Conservation (phyloP, 2,888 invertebrate genomes). For the Agelastica alni region DNA sequence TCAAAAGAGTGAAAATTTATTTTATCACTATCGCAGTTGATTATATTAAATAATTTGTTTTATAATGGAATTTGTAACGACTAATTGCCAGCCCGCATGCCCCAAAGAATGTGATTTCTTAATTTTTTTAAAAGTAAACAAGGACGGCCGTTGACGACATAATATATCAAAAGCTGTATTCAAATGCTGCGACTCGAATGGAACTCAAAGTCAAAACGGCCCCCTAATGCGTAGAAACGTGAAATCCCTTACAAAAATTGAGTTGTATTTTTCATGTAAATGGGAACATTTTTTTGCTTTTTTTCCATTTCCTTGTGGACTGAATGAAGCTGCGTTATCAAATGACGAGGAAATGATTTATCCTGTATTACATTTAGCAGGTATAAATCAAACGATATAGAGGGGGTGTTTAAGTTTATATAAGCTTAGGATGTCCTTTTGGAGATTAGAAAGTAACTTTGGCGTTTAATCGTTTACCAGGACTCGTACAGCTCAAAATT, state of each 20-base stretch:
- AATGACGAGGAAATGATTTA: conserved; percentile 26
- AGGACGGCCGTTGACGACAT: not conserved
- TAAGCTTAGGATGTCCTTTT: conserved; percentile 9
- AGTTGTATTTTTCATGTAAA: conserved; percentile 21
- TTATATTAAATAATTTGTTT: no score
- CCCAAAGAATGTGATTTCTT: no score
- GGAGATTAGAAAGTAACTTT: not conserved
- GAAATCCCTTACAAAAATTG: conserved; percentile 18
- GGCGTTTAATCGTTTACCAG: no score
- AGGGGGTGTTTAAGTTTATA: conserved; percentile 8
- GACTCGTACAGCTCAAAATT: no score
- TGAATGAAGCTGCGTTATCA: conserved; percentile 23
- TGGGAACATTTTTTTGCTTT: conserved; percentile 16
- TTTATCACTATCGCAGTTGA: no score
- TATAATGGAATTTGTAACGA: no score
- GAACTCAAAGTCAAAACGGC: conserved; percentile 1
- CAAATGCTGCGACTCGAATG: not conserved
- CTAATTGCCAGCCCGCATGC: no score
- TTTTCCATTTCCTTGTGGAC: conserved; percentile 23
- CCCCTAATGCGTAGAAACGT: conserved; percentile 14
- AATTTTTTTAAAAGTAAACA: no score
- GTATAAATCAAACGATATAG: conserved; percentile 20
- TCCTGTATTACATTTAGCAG: conserved; percentile 21
- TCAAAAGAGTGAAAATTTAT: no score
- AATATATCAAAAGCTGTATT: conserved; percentile 1